These are phyloP conservation scores for Crocuta crocuta DNA, from an alignment of 2,113 vertebrate genomes.

Conservation along the genomic window DNA sequence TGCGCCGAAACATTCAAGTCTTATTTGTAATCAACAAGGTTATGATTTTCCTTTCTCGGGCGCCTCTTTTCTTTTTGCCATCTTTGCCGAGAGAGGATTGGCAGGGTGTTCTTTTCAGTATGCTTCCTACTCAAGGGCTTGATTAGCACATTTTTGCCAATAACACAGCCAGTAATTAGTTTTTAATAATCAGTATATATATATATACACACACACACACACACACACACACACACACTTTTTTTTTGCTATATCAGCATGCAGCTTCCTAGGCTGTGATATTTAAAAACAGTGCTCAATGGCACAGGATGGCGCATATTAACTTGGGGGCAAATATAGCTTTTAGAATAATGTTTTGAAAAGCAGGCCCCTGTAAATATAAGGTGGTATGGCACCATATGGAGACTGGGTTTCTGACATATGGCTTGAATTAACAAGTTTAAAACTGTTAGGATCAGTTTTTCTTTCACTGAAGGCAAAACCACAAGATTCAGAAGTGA, in stretches of 20 bases:
- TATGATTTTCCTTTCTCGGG: conserved; percentile 28
- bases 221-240: no score
- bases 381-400: conserved; percentile 90
- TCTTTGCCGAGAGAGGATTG: conserved; percentile 63
- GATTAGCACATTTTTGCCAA: conserved; percentile 85
- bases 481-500: conserved; percentile 85
- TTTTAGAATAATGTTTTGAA: conserved; percentile 88
- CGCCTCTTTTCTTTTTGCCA: conserved; percentile 60
- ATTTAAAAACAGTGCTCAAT: conserved; percentile 79
- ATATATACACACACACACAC: not conserved
- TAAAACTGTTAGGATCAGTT: conserved; percentile 93
- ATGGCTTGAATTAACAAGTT: conserved; percentile 93
- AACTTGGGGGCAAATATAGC: conserved; percentile 87
- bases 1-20: not conserved
- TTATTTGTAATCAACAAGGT: conserved; percentile 57
- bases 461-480: conserved; percentile 89
- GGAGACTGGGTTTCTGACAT: conserved; percentile 89
- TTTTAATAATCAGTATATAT: conserved; percentile 79
- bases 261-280: conserved; percentile 64
- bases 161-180: conserved; percentile 83
- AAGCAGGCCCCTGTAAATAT: conserved; percentile 89
- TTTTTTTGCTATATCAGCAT: conserved; percentile 82
- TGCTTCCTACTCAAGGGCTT: conserved; percentile 70
- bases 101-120: conserved; percentile 59
- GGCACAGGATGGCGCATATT: conserved; percentile 77